These are phyloP conservation scores for Drosophila ironensis DNA, from an alignment of 1,140 invertebrate genomes.

Conservation along the genomic window DNA sequence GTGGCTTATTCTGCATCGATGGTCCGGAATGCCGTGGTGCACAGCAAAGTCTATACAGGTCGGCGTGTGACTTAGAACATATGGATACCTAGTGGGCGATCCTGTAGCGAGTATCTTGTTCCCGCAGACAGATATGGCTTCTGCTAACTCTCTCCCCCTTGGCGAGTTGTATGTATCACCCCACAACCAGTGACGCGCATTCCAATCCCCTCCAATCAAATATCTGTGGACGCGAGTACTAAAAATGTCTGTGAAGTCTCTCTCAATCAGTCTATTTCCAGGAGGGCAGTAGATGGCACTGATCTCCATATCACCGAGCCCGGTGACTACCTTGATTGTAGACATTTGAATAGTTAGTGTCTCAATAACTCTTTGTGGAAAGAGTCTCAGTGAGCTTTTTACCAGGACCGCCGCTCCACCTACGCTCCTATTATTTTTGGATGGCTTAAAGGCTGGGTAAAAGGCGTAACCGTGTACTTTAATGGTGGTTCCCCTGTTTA, in stretches of 20 bases:
- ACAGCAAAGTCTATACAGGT: slow-evolving; percentile 4
- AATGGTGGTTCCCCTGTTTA: not conserved
- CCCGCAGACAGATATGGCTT: not conserved
- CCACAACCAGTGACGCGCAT: slow-evolving; percentile 24
- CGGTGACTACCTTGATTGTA: too few species aligned
- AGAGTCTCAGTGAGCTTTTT: slow-evolving; percentile 9
- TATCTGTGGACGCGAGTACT: slow-evolving; percentile 14
- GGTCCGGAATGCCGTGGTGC: slow-evolving; percentile 14
- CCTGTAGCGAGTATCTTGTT: slow-evolving; percentile 15
- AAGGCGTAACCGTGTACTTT: slow-evolving; percentile 14
- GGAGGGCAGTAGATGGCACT: too few species aligned
- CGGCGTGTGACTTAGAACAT: slow-evolving; percentile 9
- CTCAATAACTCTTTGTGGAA: not conserved
- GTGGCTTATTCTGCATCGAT: not conserved
- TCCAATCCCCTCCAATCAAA: slow-evolving; percentile 15
- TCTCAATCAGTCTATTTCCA: too few species aligned
- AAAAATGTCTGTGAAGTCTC: not conserved
- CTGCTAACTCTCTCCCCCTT: not conserved
- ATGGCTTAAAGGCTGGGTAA: slow-evolving; percentile 13
- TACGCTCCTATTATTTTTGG: not conserved
- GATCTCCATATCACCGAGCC: too few species aligned
- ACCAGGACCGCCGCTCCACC: slow-evolving; percentile 11
- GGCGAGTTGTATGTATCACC: slow-evolving; percentile 17
- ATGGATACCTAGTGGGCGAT: slow-evolving; percentile 11
- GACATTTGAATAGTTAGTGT: slow-evolving; percentile 11